A percentile compares a stretch with the other conserved stretches of the same genome.
Conservation (phyloP, 2,113 vertebrate species). For the Syngnathus floridae region DNA sequence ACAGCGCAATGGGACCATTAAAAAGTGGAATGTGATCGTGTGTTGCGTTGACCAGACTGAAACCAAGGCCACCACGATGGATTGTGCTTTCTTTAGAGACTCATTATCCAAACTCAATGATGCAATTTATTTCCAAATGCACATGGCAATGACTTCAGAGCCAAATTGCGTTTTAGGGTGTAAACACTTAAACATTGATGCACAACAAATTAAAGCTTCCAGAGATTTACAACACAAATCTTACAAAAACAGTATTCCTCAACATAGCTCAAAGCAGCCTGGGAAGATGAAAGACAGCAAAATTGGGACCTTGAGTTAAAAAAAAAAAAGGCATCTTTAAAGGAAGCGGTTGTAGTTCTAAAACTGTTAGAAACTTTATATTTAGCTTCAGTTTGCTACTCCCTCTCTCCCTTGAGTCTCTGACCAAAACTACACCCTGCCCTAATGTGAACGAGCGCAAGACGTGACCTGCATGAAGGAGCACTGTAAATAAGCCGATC, state of each 20-base stretch:
- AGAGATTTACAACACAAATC: not conserved
- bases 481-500: too few relatives aligned
- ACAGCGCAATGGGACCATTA: slow-evolving; percentile 40
- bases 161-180: slow-evolving; percentile 30
- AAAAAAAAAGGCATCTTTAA: not conserved
- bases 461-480: too few relatives aligned
- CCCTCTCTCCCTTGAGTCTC: too few relatives aligned
- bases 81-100: slow-evolving; percentile 40
- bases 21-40: slow-evolving; percentile 30
- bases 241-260: not conserved
- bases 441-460: too few relatives aligned
- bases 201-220: slow-evolving; percentile 1
- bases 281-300: not conserved
- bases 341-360: too few relatives aligned
- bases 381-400: too few relatives aligned
- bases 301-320: not conserved
- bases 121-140: slow-evolving; percentile 39
- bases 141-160: slow-evolving; percentile 17
- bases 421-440: too few relatives aligned
- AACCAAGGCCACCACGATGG: slow-evolving; percentile 32
- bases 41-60: slow-evolving; percentile 44
- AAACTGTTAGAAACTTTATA: too few relatives aligned
- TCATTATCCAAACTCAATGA: slow-evolving; percentile 46
- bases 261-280: not conserved
- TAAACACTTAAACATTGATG: not conserved